Evolutionary conservation across 2,797 vertebrate species (phyloP).

Genomic region (Loris lydekkerianus): DNA sequence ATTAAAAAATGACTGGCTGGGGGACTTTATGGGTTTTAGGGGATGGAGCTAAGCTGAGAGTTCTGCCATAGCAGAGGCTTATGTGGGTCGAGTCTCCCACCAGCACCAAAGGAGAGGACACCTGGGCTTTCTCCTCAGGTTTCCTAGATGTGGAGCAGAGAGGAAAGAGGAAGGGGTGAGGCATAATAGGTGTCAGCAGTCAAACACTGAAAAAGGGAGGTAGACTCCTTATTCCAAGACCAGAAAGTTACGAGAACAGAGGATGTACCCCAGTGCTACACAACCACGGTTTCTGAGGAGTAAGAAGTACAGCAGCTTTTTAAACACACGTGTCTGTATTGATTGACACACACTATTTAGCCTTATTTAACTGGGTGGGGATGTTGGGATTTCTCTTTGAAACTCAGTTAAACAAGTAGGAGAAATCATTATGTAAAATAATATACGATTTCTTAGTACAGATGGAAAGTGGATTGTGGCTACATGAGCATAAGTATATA

Average conservation of each 20-base stretch:
- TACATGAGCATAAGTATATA: background rate
- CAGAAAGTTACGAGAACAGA: background rate
- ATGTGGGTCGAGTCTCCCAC: background rate
- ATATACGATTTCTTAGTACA: background rate
- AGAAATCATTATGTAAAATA: background rate
- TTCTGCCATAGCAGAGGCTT: background rate
- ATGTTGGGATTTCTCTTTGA: background rate
- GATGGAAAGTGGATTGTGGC: constrained; percentile 7
- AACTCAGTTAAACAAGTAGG: background rate
- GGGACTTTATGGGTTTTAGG: background rate
- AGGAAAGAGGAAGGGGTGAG: background rate
- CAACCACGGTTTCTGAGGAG: background rate
- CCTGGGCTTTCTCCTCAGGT: background rate
- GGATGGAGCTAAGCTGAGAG: background rate
- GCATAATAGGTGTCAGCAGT: background rate
- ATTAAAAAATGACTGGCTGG: background rate
- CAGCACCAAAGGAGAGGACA: background rate
- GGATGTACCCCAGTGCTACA: background rate
- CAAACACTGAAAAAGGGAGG: background rate
- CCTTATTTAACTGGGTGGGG: background rate
- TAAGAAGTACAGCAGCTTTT: constrained; percentile 13
- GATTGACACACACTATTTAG: background rate
- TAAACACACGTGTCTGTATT: background rate
- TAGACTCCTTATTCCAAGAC: background rate
- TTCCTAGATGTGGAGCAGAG: background rate